Evolutionary conservation across 2,888 invertebrate genomes (phyloP), one percentile per base, ranked within the genome.

Genomic region (Epistrophe grossulariae): DNA sequence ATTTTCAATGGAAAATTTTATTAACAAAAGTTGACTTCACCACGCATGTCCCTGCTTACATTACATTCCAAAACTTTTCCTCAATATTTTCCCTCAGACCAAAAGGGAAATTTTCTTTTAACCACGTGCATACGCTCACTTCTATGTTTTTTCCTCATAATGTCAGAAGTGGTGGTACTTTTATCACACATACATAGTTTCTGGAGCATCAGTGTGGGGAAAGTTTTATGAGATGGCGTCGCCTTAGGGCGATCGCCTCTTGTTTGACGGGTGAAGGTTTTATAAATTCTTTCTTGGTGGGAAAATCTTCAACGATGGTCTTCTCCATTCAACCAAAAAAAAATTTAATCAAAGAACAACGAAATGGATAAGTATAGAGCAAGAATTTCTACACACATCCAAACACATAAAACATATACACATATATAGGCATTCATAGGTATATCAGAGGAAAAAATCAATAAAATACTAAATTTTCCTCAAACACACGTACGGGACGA

Each of bases 401-500:
- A 35, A 11, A 48, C 15, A 17, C 17, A 45, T n/a, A 15, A 48
- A 48, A 48, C n/a, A 13, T 35, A 10, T 35, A 11, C 8, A 35
- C 15, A 43, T 43, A 40, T 8, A 24, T 19, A 40, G 15, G n/a
- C 28, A 48, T 43, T 19, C 31, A 48, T 50, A 24, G 24, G 24
- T 24, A 35, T 31, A 28, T 48, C 24, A 38, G 52, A 24, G 24
- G 59, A 40, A 45, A 78, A 87, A 87, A 87, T 87, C 87, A 79
- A 87, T 87, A 87, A n/a, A 79, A 87, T 79, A 76, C 66, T 60
- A 60, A 82, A 87, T 83, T 83, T 82, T 79, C 80, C 48, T 79
- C 76, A 76, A 76, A 66, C 45, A 78, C 87, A 83, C 76, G 79
- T 87, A 79, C 77, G 60, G 80, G 55, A 62, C 13, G 38, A 74